phyloP scores from a whole-genome alignment of 1,140 invertebrate genomes.

The Centruroides vittatus region DNA sequence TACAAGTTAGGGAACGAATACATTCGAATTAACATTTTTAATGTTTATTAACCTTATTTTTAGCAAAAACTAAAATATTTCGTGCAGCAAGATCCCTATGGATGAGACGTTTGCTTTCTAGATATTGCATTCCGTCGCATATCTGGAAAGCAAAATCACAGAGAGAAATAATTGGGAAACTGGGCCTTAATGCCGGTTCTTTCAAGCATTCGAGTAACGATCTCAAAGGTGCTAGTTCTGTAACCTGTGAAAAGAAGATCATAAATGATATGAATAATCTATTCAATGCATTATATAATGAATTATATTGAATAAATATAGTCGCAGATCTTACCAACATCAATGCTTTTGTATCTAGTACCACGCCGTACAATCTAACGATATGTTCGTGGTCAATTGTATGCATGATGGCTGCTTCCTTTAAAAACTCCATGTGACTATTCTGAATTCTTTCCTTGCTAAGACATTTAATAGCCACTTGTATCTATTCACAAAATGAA shows the following conservation, averaged over 20 bases:
- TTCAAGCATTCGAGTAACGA: conserved; percentile 92
- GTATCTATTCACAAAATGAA: conserved; percentile 41
- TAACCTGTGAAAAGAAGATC: conserved; percentile 44
- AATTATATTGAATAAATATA: too few species aligned
- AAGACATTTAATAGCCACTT: conserved; percentile 95
- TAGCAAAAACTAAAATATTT: conserved; percentile 90
- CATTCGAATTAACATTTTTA: not conserved
- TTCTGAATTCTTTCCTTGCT: conserved; percentile 86
- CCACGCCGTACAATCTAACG: conserved; percentile 91
- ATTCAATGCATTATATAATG: not conserved
- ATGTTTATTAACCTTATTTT: conserved; percentile 53
- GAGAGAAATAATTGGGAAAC: conserved; percentile 74
- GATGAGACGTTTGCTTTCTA: conserved; percentile 84
- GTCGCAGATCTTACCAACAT: conserved; percentile 56
- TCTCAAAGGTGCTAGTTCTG: conserved; percentile 83
- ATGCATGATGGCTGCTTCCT: conserved; percentile 97
- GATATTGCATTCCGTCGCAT: conserved; percentile 89
- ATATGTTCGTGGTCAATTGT: conserved; percentile 93
- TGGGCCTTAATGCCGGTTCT: conserved; percentile 68
- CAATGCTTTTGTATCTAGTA: conserved; percentile 79
- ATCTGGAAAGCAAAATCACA: conserved; percentile 90
- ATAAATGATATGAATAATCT: not conserved
- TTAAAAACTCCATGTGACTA: conserved; percentile 90
- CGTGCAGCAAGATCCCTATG: conserved; percentile 87
- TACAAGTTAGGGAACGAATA: not conserved